Evolutionary conservation across 1,140 invertebrate species (phyloP), one percentile per base, ranked within the genome.

Genomic region (Hypsibius dujardini): DNA sequence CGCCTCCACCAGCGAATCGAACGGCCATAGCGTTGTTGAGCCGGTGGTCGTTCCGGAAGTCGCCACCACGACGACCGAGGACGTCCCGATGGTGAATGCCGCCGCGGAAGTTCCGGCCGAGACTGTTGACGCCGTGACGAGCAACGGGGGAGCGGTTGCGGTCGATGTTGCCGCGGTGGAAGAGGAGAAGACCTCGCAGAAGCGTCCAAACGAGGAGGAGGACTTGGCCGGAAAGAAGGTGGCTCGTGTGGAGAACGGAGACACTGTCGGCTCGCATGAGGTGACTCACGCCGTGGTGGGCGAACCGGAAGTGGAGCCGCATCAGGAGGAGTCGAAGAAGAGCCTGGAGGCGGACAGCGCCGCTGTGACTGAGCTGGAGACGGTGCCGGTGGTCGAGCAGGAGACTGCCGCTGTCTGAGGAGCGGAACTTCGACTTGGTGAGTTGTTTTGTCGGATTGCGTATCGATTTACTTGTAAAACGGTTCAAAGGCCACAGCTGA

Each of bases 191-290:
- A 56, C 50, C 50, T 7, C 7, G 50, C 50, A 12, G 50, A 56
- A 56, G 50, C 62, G 12, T 42, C 12, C 3, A 0, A 67, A 42
- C 62, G 62, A 67, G 42, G 62, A 67, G 12, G 42, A 42, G 12
- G 62, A 67, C 42, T 15, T 42, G 62, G 62, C 45, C 3, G 62
- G 12, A 12, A 67, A 67, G 62, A 67, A 67, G 62, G 42, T 67
- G 7, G 62, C 62, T 45, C 62, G 62, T 42, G 45, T 67, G 62
- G 62, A 67, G 62, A 67, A 67, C 42, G 62, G 62, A 7, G 62
- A 42, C 3, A 12, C 0, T 12, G 45, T 15, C 62, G 62, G 62
- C 42, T 12, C 7, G 7, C 50, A 56, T 56, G 50, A 56, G n/a
- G 50, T 56, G n/a, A n/a, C 50, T 7, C 50, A 7, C n/a, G 50